A percentile compares a stretch with the other conserved stretches of the same genome.
These are phyloP conservation scores for Callithrix jacchus DNA, from an alignment of 2,113 vertebrate genomes.

Conservation along the genomic window DNA sequence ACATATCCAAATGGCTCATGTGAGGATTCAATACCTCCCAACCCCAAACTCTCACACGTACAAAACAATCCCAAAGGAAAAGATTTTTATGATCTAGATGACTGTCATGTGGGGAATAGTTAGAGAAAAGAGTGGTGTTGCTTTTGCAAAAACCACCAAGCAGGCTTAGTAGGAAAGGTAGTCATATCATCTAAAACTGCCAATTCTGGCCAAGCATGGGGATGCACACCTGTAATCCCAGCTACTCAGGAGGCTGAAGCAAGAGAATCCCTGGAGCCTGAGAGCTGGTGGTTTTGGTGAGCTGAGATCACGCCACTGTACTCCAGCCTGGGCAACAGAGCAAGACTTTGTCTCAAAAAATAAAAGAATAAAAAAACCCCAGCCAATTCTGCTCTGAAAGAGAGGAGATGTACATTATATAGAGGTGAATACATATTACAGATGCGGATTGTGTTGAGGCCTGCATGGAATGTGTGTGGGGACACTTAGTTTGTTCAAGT, in stretches of 20 bases:
- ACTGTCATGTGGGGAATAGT: not conserved
- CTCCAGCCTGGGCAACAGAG: too few relatives aligned
- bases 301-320: too few relatives aligned
- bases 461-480: accelerated
- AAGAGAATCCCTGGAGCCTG: too few relatives aligned
- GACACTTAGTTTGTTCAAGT: too few relatives aligned
- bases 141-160: not conserved
- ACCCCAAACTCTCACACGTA: not conserved
- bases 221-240: too few relatives aligned
- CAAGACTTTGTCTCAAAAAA: too few relatives aligned
- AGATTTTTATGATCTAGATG: not conserved
- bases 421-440: not conserved
- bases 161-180: not conserved
- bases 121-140: not conserved
- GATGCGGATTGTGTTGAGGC: not conserved
- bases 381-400: not conserved
- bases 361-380: too few relatives aligned
- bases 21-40: not conserved
- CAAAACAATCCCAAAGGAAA: not conserved
- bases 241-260: too few relatives aligned
- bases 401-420: not conserved
- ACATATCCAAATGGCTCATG: not conserved
- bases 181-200: not conserved
- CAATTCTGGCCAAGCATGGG: too few relatives aligned
- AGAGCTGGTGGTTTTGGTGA: too few relatives aligned